These are phyloP conservation scores for Anarrhichthys ocellatus DNA, from an alignment of 2,113 vertebrate species.

Conservation along the genomic window DNA sequence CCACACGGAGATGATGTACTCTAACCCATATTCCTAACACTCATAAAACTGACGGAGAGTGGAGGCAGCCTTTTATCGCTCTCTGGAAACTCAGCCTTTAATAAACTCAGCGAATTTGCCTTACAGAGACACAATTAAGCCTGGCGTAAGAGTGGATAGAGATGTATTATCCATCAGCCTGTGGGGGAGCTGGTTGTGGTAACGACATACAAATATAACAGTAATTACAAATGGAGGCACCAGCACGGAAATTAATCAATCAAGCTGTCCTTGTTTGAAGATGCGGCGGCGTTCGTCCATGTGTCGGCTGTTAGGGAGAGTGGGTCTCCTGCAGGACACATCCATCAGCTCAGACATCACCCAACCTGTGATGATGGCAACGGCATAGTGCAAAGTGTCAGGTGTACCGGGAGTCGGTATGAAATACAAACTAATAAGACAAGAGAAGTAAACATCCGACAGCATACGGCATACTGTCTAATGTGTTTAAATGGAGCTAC, in stretches of 20 bases:
- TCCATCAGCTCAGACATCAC: constrained; percentile 51
- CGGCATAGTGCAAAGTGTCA: constrained; percentile 4
- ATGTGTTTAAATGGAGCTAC: constrained; percentile 1
- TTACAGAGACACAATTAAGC: constrained; percentile 48
- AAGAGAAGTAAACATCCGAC: background rate
- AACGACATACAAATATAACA: constrained; percentile 63
- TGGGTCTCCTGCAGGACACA: constrained; percentile 55
- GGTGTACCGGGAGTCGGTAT: background rate
- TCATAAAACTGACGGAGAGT: constrained; percentile 30
- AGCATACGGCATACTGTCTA: background rate
- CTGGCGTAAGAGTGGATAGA: constrained; percentile 40
- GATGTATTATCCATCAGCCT: constrained; percentile 56
- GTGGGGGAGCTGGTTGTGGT: constrained; percentile 36
- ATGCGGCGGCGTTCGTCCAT: constrained; percentile 22
- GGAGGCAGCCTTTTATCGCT: constrained; percentile 28
- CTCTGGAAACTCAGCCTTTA: constrained; percentile 46
- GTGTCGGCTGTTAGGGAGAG: constrained; percentile 36
- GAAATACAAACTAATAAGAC: constrained; percentile 13
- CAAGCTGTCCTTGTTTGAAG: constrained; percentile 52
- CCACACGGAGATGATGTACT: constrained; percentile 18
- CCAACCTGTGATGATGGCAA: constrained; percentile 22
- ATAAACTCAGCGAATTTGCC: constrained; percentile 52
- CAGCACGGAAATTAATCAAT: constrained; percentile 65
- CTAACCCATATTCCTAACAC: background rate
- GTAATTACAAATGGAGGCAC: constrained; percentile 64